These are phyloP conservation scores for Ellobium chinense DNA, from an alignment of 2,888 invertebrate species.

Conservation along the genomic window DNA sequence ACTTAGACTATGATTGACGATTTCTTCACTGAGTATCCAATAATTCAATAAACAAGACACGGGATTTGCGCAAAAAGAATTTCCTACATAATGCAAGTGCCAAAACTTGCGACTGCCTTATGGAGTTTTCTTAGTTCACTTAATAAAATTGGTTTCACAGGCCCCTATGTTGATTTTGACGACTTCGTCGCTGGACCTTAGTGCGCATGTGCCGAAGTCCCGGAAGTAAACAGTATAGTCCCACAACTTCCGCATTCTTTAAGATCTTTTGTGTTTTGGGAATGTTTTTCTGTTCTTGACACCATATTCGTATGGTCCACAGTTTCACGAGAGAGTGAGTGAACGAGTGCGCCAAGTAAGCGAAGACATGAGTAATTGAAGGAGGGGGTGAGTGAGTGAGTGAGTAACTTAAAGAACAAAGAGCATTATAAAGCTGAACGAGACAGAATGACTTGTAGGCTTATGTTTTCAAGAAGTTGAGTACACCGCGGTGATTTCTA, in stretches of 20 bases:
- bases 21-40: not conserved
- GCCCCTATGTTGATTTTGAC: not conserved
- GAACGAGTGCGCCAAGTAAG: no score
- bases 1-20: not conserved
- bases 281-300: not conserved
- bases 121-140: not conserved
- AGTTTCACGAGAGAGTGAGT: no score
- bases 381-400: no score
- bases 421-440: no score
- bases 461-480: no score
- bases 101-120: not conserved
- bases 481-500: no score
- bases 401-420: no score
- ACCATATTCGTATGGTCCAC: no score
- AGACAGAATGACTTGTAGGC: no score
- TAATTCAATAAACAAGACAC: not conserved
- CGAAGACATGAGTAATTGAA: no score
- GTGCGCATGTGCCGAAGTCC: conserved; percentile 34
- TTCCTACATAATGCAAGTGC: conserved; percentile 6
- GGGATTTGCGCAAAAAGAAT: not conserved
- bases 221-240: conserved; percentile 27
- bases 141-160: not conserved
- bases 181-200: conserved; percentile 4
- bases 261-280: not conserved
- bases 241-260: conserved; percentile 33